Conservation (phyloP, 2,888 invertebrate genomes). For the Urechis unicinctus region DNA sequence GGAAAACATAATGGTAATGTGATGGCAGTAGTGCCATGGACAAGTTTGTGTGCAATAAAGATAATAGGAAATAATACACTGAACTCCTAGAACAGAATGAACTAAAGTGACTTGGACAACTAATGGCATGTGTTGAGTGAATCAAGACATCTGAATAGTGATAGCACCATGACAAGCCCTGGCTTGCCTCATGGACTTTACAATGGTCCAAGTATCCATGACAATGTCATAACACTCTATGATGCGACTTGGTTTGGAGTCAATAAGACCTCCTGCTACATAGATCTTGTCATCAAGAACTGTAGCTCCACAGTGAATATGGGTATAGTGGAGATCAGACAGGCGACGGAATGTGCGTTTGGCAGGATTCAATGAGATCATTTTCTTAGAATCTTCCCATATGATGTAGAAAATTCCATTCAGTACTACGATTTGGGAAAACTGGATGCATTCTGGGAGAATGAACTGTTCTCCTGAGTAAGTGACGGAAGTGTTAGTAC, state of each 20-base stretch:
- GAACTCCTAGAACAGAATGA: no score
- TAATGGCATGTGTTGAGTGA: no score
- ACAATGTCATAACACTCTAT: slow-evolving; percentile 44
- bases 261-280: slow-evolving; percentile 38
- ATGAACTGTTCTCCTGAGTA: slow-evolving; percentile 43
- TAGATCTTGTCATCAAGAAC: slow-evolving; percentile 40
- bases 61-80: no score
- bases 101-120: no score
- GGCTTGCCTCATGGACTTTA: slow-evolving; percentile 32
- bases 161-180: slow-evolving; percentile 43
- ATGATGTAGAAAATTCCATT: slow-evolving; percentile 45
- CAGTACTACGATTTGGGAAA: slow-evolving; percentile 39
- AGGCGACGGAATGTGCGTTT: slow-evolving; percentile 41
- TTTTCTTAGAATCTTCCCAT: slow-evolving; percentile 45
- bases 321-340: slow-evolving; percentile 32
- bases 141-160: slow-evolving; percentile 35
- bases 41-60: no score
- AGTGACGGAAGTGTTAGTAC: slow-evolving; percentile 26
- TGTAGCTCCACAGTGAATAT: slow-evolving; percentile 37
- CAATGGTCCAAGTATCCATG: slow-evolving; percentile 36
- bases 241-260: slow-evolving; percentile 31
- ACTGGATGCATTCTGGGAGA: slow-evolving; percentile 41
- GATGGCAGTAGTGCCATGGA: no score
- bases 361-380: slow-evolving; percentile 42
- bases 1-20: no score